Percentiles rank a stretch among this genome's conserved stretches.
Conservation (phyloP, 2,113 vertebrate species). For the Calyptomena viridis region DNA sequence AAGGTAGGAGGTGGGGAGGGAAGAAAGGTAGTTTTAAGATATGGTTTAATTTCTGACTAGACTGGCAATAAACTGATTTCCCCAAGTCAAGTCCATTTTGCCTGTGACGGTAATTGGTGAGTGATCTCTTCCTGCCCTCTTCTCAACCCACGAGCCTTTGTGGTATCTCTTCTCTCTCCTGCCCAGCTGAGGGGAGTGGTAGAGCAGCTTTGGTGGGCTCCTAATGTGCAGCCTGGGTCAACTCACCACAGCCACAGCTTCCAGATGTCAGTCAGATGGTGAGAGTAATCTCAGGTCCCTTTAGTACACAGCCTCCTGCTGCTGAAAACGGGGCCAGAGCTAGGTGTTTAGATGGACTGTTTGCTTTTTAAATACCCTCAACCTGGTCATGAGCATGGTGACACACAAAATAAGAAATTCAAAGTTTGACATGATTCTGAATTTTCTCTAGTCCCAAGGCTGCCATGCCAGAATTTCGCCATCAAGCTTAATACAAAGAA, state of each 20-base stretch:
- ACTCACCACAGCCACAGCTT: not conserved
- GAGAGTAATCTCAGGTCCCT: not conserved
- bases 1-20: too few species aligned
- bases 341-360: not conserved
- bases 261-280: not conserved
- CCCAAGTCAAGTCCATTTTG: not conserved
- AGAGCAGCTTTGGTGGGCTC: not conserved
- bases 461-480: not conserved
- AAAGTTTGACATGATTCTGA: not conserved
- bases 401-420: not conserved
- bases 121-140: not conserved
- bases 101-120: rapidly evolving
- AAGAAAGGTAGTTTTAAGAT: not conserved
- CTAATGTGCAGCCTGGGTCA: not conserved
- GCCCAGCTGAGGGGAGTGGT: not conserved
- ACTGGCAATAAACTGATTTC: not conserved
- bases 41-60: not conserved
- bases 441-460: not conserved
- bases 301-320: not conserved
- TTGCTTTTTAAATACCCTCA: not conserved
- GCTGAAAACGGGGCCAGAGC: not conserved
- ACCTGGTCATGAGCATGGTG: not conserved
- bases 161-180: not conserved
- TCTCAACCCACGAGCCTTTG: not conserved
- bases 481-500: not conserved